These are phyloP conservation scores for Drosophila pegasa DNA, from an alignment of 2,888 invertebrate genomes.

Conservation along the genomic window DNA sequence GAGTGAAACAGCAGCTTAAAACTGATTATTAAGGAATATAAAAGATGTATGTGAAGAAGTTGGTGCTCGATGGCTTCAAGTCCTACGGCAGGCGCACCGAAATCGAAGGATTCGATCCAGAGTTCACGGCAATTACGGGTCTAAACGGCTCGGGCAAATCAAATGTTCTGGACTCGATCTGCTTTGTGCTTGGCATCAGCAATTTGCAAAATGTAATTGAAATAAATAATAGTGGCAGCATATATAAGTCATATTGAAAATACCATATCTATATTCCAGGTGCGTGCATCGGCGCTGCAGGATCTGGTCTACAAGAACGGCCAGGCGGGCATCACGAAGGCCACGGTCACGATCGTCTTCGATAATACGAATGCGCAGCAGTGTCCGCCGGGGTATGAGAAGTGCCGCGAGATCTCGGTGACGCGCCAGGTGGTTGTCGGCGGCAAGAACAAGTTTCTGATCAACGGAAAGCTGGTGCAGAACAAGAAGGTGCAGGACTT, in stretches of 20 bases:
- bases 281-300: conserved; percentile 94
- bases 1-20: background rate
- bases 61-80: conserved; percentile 98
- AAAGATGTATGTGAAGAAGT: conserved; percentile 95
- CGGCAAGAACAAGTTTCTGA: conserved; percentile 96
- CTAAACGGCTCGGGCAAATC: conserved; percentile 99
- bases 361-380: conserved; percentile 93
- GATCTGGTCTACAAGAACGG: conserved; percentile 99
- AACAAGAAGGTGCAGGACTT: conserved; percentile 96
- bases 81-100: conserved; percentile 97
- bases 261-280: conserved; percentile 86
- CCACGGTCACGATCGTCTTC: conserved; percentile 97
- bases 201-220: conserved; percentile 93
- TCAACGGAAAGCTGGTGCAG: conserved; percentile 96
- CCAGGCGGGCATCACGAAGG: conserved; percentile 97
- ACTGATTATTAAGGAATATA: background rate
- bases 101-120: conserved; percentile 95
- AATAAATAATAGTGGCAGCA: background rate
- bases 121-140: conserved; percentile 99
- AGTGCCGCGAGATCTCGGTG: conserved; percentile 95
- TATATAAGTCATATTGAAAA: background rate
- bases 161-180: conserved; percentile 98
- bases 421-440: conserved; percentile 94
- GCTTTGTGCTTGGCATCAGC: conserved; percentile 97
- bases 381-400: conserved; percentile 96